Evolutionary conservation across 2,888 invertebrate genomes (phyloP).

Genomic region (Melolontha melolontha): DNA sequence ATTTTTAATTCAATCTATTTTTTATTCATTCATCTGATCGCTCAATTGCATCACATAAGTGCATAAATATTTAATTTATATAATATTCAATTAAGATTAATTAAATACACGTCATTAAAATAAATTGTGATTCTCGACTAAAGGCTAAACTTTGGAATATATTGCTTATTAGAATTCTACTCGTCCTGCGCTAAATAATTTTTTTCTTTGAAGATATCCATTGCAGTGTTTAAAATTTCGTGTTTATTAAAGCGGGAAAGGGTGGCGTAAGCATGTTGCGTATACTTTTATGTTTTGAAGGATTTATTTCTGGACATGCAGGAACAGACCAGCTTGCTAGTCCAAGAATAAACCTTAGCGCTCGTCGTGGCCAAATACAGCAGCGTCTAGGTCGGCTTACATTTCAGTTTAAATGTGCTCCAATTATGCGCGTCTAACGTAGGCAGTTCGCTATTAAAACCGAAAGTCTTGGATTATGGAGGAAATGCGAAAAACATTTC

Average conservation of each 20-base stretch:
- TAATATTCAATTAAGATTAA: no score
- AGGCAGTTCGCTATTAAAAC: conserved; percentile 3
- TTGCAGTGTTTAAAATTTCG: no score
- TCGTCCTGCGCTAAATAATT: no score
- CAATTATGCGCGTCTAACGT: conserved; percentile 21
- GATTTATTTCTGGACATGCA: conserved; percentile 44
- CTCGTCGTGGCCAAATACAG: conserved; percentile 53
- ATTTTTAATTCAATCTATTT: conserved; percentile 32
- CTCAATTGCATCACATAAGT: background rate
- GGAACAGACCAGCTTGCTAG: conserved; percentile 38
- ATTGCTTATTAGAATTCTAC: no score
- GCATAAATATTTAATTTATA: no score
- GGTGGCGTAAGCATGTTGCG: conserved; percentile 35
- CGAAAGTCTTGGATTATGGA: background rate
- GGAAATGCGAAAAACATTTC: background rate
- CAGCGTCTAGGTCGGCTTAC: conserved; percentile 41
- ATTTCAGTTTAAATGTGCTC: conserved; percentile 40
- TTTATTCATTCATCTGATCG: background rate
- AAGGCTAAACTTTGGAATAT: no score
- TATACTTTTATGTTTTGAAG: conserved; percentile 39
- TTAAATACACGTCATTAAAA: no score
- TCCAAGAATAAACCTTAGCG: conserved; percentile 52
- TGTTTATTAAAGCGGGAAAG: no score
- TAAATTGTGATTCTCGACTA: no score
- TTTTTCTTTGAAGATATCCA: no score